phyloP scores from a whole-genome alignment of 2,888 invertebrate species.

The Trissolcus japonicus region DNA sequence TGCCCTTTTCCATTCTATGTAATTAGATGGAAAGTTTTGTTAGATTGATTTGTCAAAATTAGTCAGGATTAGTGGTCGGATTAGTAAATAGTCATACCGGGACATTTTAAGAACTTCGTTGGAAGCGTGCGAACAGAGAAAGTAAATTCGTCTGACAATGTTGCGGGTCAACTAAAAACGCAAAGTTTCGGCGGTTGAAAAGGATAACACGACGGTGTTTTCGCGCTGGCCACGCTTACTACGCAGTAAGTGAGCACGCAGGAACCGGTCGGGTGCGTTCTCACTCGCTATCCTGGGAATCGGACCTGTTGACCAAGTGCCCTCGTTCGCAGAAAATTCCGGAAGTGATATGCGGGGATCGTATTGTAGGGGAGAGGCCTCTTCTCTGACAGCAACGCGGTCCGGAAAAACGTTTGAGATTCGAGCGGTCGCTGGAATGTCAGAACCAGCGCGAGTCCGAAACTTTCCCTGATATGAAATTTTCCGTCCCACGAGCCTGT shows the following conservation, averaged over 20 bases:
- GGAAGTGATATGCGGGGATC: slow-evolving; percentile 68
- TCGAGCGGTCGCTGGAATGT: slow-evolving; percentile 45
- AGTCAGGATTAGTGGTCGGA: background rate
- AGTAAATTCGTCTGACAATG: slow-evolving; percentile 24
- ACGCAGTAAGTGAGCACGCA: slow-evolving; percentile 46
- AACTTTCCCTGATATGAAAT: slow-evolving; percentile 55
- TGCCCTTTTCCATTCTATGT: too few relatives aligned
- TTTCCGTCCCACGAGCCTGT: slow-evolving; percentile 24
- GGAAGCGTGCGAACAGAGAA: slow-evolving; percentile 6
- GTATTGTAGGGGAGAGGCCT: slow-evolving; percentile 56
- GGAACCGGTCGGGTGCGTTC: slow-evolving; percentile 69
- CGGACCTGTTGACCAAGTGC: slow-evolving; percentile 75
- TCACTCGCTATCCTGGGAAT: slow-evolving; percentile 73
- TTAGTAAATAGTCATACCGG: too few relatives aligned
- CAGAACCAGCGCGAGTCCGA: slow-evolving; percentile 38
- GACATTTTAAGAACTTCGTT: background rate
- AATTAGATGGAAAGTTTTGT: too few relatives aligned
- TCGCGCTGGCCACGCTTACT: slow-evolving; percentile 38
- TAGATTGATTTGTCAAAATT: background rate
- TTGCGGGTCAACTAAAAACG: slow-evolving; percentile 19
- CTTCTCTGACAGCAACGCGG: slow-evolving; percentile 31
- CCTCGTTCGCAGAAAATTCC: slow-evolving; percentile 73
- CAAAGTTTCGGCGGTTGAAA: slow-evolving; percentile 5
- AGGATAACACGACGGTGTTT: background rate
- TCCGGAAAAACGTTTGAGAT: slow-evolving; percentile 50